Percentiles rank a stretch among this genome's conserved stretches.
Conservation (phyloP, 2,888 invertebrate genomes). For the Erynnis tages region DNA sequence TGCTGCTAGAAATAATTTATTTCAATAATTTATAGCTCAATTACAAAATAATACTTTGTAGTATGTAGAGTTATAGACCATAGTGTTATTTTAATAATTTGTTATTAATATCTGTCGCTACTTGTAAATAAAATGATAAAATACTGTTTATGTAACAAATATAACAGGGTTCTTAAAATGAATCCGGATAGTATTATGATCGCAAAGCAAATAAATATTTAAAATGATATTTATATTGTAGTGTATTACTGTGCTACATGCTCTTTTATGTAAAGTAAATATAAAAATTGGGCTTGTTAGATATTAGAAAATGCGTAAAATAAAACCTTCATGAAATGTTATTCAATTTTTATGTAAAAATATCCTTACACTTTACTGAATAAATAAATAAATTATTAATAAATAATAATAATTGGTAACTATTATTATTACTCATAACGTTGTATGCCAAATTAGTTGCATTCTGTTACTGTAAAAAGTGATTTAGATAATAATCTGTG, state of each 20-base stretch:
- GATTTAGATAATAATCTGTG: slow-evolving; percentile 3
- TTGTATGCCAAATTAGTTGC: slow-evolving; percentile 20
- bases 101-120: not conserved
- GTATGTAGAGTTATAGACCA: too few species aligned
- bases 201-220: not conserved
- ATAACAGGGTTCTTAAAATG: slow-evolving; percentile 52
- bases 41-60: not conserved
- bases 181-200: slow-evolving; percentile 38
- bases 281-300: slow-evolving; percentile 12
- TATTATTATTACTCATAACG: slow-evolving; percentile 9
- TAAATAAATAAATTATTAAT: not conserved
- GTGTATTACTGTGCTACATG: slow-evolving; percentile 6
- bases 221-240: not conserved
- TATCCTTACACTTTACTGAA: slow-evolving; percentile 5
- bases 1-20: too few species aligned
- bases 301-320: slow-evolving; percentile 7
- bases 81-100: not conserved
- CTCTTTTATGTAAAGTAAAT: not conserved
- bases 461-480: slow-evolving; percentile 15
- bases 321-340: slow-evolving; percentile 7
- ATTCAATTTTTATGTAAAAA: slow-evolving; percentile 17
- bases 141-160: slow-evolving; percentile 37
- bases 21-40: not conserved
- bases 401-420: not conserved
- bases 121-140: slow-evolving; percentile 11